These are phyloP conservation scores for Nautilus pompilius DNA, from an alignment of 1,140 invertebrate genomes.

Conservation along the genomic window DNA sequence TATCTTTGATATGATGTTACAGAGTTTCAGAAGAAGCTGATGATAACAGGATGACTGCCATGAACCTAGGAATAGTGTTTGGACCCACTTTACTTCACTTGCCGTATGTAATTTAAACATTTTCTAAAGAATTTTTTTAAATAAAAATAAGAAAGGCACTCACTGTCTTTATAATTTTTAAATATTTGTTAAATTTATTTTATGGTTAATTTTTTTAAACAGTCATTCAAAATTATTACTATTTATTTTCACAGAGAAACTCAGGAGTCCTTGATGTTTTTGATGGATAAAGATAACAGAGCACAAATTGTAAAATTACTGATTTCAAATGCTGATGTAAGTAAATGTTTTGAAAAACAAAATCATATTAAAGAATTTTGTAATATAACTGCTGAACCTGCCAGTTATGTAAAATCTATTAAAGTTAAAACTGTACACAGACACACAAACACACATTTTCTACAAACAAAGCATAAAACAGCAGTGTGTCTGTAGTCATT, in stretches of 20 bases:
- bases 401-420: no score
- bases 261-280: conserved; percentile 57
- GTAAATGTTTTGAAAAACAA: no score
- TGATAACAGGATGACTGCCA: conserved; percentile 63
- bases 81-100: conserved; percentile 63
- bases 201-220: background rate
- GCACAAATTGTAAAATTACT: conserved; percentile 61
- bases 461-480: no score
- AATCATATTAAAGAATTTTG: no score
- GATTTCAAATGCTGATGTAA: conserved; percentile 54
- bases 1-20: no score
- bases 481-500: no score
- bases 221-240: background rate
- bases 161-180: background rate
- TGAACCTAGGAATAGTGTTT: conserved; percentile 65
- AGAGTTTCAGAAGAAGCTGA: conserved; percentile 53
- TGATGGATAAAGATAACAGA: conserved; percentile 63
- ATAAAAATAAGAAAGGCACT: no score
- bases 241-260: conserved; percentile 50
- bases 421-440: no score
- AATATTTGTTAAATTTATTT: background rate
- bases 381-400: no score
- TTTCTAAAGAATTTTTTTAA: background rate
- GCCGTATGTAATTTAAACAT: conserved; percentile 38
- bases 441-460: no score